These are phyloP conservation scores for Alca torda DNA, from an alignment of 2,797 vertebrate genomes.

Conservation along the genomic window DNA sequence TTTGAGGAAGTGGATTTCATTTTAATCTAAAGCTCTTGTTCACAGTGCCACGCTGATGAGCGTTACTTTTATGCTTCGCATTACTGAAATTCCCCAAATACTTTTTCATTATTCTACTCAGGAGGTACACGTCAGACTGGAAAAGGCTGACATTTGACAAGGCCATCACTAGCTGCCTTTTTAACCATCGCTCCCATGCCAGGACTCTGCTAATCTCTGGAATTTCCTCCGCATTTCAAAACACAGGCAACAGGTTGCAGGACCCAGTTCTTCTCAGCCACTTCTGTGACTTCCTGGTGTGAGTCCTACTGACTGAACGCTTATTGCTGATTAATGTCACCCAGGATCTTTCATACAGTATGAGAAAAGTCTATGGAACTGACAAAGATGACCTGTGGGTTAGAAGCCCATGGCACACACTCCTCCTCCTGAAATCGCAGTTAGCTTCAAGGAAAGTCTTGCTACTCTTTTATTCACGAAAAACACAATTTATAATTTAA, in stretches of 20 bases:
- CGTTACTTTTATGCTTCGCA: neutral
- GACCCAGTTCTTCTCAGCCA: neutral
- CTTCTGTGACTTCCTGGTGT: neutral
- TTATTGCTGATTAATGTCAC: neutral
- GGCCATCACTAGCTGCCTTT: neutral
- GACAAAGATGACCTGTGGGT: neutral
- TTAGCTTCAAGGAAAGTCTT: neutral
- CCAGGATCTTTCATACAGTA: neutral
- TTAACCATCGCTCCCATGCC: neutral
- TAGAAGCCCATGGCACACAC: neutral
- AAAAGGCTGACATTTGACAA: neutral
- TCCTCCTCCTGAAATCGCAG: neutral
- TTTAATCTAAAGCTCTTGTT: neutral
- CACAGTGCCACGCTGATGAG: neutral
- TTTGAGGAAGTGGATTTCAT: neutral
- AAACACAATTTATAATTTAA: neutral
- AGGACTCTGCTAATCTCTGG: neutral
- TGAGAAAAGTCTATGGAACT: neutral
- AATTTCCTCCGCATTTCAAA: neutral
- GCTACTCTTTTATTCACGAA: neutral
- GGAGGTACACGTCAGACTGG: neutral
- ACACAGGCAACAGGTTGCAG: neutral
- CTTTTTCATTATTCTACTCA: neutral
- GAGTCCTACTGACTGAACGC: neutral
- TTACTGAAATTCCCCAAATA: neutral